These are phyloP conservation scores for Zosterops hypoxanthus DNA, from an alignment of 2,113 vertebrate species.

Conservation along the genomic window DNA sequence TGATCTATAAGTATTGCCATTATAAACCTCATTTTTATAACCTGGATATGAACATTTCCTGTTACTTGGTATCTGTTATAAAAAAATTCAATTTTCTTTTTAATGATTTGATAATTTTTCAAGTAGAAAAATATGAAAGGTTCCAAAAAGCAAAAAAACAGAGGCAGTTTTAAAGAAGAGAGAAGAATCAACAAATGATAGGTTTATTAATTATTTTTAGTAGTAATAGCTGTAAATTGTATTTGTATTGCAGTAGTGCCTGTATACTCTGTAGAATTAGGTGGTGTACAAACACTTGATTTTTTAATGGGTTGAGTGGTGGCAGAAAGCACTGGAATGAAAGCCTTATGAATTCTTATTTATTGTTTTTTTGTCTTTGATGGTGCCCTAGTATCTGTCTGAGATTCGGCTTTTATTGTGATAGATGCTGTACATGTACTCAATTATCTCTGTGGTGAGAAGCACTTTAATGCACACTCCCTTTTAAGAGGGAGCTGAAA, in stretches of 20 bases:
- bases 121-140: neutral
- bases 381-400: neutral
- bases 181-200: neutral
- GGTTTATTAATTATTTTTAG: constrained; percentile 8
- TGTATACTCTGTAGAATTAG: neutral
- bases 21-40: constrained; percentile 44
- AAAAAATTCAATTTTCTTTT: constrained; percentile 24
- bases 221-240: neutral
- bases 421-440: neutral
- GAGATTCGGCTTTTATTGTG: constrained; percentile 27
- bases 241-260: neutral
- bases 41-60: neutral
- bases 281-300: neutral
- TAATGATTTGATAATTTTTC: constrained; percentile 8
- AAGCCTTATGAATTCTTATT: constrained; percentile 4
- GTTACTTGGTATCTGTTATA: neutral
- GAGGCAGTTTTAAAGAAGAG: neutral
- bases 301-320: neutral
- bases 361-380: neutral
- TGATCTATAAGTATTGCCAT: constrained; percentile 12
- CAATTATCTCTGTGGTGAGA: neutral
- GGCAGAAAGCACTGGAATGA: neutral
- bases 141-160: neutral
- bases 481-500: neutral
- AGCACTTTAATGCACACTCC: neutral